phyloP scores from a whole-genome alignment of 1,140 invertebrate species.

The Latrodectus geometricus region DNA sequence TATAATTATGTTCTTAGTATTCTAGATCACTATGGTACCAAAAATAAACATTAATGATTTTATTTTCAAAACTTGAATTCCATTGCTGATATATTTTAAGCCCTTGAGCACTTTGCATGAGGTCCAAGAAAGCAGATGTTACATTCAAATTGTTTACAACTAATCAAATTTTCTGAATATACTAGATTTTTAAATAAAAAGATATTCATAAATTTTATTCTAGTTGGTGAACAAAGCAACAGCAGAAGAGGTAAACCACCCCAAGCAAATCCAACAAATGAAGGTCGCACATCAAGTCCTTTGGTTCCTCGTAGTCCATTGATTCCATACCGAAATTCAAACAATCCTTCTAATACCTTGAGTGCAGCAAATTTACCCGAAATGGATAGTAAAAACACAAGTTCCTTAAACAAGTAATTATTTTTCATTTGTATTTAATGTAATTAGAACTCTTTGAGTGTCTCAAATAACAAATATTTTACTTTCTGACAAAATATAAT shows the following conservation, averaged over 20 bases:
- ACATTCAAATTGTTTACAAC: too few species aligned
- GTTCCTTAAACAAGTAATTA: constrained; percentile 34
- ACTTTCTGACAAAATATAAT: too few species aligned
- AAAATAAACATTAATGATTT: too few species aligned
- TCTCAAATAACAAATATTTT: too few species aligned
- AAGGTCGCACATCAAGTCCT: constrained; percentile 27
- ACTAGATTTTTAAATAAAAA: neutral
- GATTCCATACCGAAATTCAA: constrained; percentile 41
- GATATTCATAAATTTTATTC: neutral
- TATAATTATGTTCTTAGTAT: too few species aligned
- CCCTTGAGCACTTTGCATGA: too few species aligned
- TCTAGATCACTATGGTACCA: too few species aligned
- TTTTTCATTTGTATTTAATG: neutral
- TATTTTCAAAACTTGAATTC: too few species aligned
- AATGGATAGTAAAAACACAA: constrained; percentile 28
- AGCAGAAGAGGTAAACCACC: constrained; percentile 29
- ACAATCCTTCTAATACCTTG: constrained; percentile 6
- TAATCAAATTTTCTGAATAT: too few species aligned
- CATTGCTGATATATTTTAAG: too few species aligned
- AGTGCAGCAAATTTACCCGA: neutral
- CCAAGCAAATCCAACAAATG: neutral
- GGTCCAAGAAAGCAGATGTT: too few species aligned
- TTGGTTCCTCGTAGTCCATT: constrained; percentile 44
- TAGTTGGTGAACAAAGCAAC: constrained; percentile 22
- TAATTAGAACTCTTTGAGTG: neutral